Conservation (phyloP, 2,113 vertebrate species). For the Stictonetta naevosa region DNA sequence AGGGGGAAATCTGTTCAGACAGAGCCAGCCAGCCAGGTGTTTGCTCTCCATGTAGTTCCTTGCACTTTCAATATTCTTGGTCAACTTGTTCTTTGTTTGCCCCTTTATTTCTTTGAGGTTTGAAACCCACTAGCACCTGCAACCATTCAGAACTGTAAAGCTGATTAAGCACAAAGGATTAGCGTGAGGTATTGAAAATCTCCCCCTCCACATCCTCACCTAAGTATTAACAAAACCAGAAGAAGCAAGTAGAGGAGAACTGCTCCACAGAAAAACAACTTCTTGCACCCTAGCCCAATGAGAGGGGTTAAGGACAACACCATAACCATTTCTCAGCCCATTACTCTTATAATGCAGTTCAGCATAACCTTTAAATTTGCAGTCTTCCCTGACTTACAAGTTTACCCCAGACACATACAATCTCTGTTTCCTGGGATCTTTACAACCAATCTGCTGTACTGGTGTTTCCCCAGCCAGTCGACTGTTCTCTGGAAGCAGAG, state of each 20-base stretch:
- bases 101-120: background rate
- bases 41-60: rapidly evolving
- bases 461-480: background rate
- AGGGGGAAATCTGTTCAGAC: rapidly evolving
- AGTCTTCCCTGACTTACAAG: background rate
- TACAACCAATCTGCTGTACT: background rate
- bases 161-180: background rate
- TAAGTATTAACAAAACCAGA: background rate
- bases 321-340: background rate
- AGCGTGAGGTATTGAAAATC: rapidly evolving
- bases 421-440: background rate
- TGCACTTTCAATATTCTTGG: background rate
- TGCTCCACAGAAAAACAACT: background rate
- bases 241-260: background rate
- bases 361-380: background rate
- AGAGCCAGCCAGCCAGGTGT: rapidly evolving
- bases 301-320: background rate
- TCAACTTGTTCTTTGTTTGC: background rate
- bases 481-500: background rate
- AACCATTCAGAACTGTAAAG: background rate
- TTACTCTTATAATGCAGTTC: background rate
- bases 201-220: background rate
- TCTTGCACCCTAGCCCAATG: background rate
- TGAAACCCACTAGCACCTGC: background rate
- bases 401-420: background rate